Evolutionary conservation across 2,888 invertebrate genomes (phyloP).

Genomic region (Fissipunctia ypsillon): DNA sequence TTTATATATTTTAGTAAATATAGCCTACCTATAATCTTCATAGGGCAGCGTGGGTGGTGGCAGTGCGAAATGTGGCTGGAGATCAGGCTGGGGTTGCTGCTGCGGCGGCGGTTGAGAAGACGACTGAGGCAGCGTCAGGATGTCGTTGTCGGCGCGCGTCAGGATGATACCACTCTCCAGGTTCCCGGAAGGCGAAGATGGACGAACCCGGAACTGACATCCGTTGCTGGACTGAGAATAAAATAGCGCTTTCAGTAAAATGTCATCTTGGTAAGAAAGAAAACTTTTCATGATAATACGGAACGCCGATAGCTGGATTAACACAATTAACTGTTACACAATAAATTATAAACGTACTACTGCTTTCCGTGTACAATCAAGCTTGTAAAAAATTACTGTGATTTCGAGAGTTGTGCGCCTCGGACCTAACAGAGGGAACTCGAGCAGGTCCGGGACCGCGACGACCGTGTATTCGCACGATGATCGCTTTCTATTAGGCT

Average conservation of each 20-base stretch:
- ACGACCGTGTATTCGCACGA: neutral
- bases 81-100: slow-evolving; percentile 68
- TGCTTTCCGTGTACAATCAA: neutral
- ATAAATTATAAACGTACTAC: neutral
- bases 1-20: neutral
- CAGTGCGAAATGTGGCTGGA: slow-evolving; percentile 81
- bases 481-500: neutral
- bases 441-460: neutral
- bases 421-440: too few relatives aligned
- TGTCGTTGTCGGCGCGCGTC: slow-evolving; percentile 56
- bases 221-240: slow-evolving; percentile 68
- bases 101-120: slow-evolving; percentile 43
- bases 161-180: slow-evolving; percentile 64
- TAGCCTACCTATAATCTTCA: slow-evolving; percentile 78
- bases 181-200: slow-evolving; percentile 75
- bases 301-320: neutral
- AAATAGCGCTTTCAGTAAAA: neutral
- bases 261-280: neutral
- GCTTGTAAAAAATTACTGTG: neutral
- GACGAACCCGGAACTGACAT: slow-evolving; percentile 81
- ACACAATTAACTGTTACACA: too few relatives aligned
- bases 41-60: slow-evolving; percentile 80
- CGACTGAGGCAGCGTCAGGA: slow-evolving; percentile 58
- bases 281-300: neutral
- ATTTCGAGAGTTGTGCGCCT: neutral